Percentiles rank a stretch among this genome's conserved stretches.
Conservation (phyloP, 2,113 vertebrate genomes). For the Monopterus albus region DNA sequence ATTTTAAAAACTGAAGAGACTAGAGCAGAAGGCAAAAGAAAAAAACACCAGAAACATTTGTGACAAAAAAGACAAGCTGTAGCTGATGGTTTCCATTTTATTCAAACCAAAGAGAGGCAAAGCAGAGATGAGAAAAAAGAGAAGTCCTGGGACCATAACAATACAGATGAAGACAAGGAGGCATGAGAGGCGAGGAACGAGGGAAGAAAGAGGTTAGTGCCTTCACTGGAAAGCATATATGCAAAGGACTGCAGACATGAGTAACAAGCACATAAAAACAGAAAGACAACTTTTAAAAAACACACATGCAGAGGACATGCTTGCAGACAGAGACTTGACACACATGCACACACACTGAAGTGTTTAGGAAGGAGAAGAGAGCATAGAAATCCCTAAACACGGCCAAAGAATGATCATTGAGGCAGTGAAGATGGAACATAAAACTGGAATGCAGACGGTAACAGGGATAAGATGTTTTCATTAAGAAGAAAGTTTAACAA, state of each 20-base stretch:
- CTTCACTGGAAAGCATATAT: conserved; percentile 15
- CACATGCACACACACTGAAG: neutral
- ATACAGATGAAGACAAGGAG: conserved; percentile 15
- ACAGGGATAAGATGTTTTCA: conserved; percentile 19
- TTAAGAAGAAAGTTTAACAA: conserved; percentile 11
- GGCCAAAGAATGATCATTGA: conserved; percentile 1
- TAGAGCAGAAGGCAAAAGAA: neutral
- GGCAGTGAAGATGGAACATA: conserved; percentile 15
- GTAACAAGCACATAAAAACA: conserved; percentile 3
- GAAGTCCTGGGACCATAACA: conserved; percentile 1
- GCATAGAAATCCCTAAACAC: conserved; percentile 1
- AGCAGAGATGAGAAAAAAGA: neutral
- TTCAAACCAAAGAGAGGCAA: neutral
- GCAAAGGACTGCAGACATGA: conserved; percentile 11
- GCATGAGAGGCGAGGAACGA: conserved; percentile 1
- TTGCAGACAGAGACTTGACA: conserved; percentile 21
- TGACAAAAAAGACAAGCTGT: neutral
- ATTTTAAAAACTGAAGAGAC: neutral
- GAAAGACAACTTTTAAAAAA: conserved; percentile 15
- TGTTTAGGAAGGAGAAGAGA: conserved; percentile 2
- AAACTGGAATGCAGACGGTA: conserved; percentile 10
- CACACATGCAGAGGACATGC: neutral
- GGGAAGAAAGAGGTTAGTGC: neutral
- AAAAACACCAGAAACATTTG: conserved; percentile 5
- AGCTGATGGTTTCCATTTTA: conserved; percentile 33